Conservation (phyloP, 2,888 invertebrate species). For the Thecocarcelia acutangulata region DNA sequence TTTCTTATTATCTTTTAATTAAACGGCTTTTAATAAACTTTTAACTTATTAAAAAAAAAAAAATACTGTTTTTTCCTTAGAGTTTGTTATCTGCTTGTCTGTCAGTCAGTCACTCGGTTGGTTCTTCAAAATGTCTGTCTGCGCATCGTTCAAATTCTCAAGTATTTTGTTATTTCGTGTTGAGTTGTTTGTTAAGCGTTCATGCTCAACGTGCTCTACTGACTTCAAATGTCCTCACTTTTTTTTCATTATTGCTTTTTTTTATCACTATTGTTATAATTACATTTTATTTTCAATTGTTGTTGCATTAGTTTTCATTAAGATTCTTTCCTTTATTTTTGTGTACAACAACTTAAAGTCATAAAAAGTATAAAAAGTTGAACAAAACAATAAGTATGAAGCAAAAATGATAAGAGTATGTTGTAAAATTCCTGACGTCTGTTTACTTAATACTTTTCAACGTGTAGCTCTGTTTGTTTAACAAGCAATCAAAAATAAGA, state of each 20-base stretch:
- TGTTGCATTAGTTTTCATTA: conserved; percentile 43
- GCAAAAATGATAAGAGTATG: conserved; percentile 56
- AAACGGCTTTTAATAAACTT: conserved; percentile 53
- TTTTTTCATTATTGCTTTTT: conserved; percentile 29
- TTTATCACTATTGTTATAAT: conserved; percentile 31
- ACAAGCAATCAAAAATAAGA: conserved; percentile 61
- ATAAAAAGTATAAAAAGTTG: conserved; percentile 6
- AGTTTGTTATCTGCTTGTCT: conserved; percentile 11
- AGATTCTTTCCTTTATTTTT: conserved; percentile 17
- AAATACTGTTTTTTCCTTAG: conserved; percentile 7
- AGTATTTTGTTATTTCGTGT: conserved; percentile 56
- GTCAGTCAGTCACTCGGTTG: conserved; percentile 13
- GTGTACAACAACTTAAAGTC: conserved; percentile 23
- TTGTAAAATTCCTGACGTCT: conserved; percentile 62
- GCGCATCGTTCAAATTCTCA: conserved; percentile 35
- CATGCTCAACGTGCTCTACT: conserved; percentile 14
- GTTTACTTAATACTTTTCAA: conserved; percentile 56
- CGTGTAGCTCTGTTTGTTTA: conserved; percentile 55
- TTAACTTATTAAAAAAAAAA: conserved; percentile 35
- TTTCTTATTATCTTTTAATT: conserved; percentile 47
- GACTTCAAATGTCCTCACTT: conserved; percentile 52
- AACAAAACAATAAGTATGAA: conserved; percentile 22
- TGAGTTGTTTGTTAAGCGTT: conserved; percentile 23
- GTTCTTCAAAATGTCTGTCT: conserved; percentile 22
- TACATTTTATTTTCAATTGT: conserved; percentile 47